phyloP scores from a whole-genome alignment of 1,140 invertebrate species.

The Drosophila nannoptera region DNA sequence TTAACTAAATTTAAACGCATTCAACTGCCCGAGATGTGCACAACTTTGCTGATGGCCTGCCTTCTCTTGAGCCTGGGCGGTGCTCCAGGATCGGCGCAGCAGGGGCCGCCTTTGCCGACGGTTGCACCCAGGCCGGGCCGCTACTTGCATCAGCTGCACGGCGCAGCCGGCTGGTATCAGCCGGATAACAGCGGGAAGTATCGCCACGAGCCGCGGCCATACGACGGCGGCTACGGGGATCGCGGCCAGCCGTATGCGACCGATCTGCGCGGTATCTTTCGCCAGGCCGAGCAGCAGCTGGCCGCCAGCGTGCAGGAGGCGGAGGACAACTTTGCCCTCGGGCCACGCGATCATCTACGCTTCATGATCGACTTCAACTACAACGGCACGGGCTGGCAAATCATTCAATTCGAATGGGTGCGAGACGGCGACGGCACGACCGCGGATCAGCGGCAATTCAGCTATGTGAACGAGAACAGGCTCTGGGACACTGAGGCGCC shows the following conservation, averaged over 20 bases:
- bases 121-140: slow-evolving; percentile 35
- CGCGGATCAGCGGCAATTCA: slow-evolving; percentile 48
- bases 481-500: slow-evolving; percentile 44
- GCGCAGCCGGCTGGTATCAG: slow-evolving; percentile 59
- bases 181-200: slow-evolving; percentile 75
- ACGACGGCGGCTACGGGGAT: slow-evolving; percentile 74
- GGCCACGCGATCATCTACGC: slow-evolving; percentile 68
- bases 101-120: slow-evolving; percentile 15
- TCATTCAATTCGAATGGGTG: slow-evolving; percentile 70
- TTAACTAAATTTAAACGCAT: slow-evolving; percentile 50
- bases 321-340: slow-evolving; percentile 36
- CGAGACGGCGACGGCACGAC: slow-evolving; percentile 57
- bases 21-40: slow-evolving; percentile 48
- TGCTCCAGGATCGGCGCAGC: slow-evolving; percentile 8
- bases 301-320: slow-evolving; percentile 44
- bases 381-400: slow-evolving; percentile 72
- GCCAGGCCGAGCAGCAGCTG: slow-evolving; percentile 40
- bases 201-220: slow-evolving; percentile 63
- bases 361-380: slow-evolving; percentile 76
- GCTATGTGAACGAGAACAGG: slow-evolving; percentile 66
- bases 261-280: slow-evolving; percentile 55
- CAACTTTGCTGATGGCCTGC: slow-evolving; percentile 42
- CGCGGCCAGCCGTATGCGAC: slow-evolving; percentile 56
- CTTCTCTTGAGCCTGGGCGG: slow-evolving; percentile 18
- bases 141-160: slow-evolving; percentile 57